phyloP scores from a whole-genome alignment of 2,888 invertebrate genomes.

The Tromatobia lineatoria region DNA sequence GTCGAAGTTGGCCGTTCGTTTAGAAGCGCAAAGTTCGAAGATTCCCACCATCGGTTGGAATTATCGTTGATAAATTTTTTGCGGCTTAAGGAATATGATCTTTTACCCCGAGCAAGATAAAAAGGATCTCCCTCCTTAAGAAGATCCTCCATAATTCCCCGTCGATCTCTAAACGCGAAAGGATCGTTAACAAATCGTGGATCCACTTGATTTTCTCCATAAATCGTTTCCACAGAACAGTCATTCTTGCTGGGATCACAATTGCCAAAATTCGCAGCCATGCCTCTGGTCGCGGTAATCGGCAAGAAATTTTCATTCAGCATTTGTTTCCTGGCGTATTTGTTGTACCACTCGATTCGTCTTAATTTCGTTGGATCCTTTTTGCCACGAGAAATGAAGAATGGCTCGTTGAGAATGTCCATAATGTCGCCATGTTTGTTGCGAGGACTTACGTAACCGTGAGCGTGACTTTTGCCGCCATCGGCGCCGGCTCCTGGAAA shows the following conservation, averaged over 20 bases:
- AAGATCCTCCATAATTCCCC: conserved; percentile 72
- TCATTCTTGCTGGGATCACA: conserved; percentile 20
- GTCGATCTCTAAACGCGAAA: conserved; percentile 64
- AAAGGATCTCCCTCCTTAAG: conserved; percentile 73
- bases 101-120: conserved; percentile 73
- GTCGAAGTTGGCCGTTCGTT: background rate
- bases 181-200: background rate
- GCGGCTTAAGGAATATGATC: background rate
- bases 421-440: conserved; percentile 74
- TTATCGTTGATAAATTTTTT: background rate
- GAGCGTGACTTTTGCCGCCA: background rate
- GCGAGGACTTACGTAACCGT: conserved; percentile 64
- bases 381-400: conserved; percentile 76
- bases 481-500: background rate
- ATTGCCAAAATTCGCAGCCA: background rate
- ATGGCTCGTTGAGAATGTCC: conserved; percentile 74
- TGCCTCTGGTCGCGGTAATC: background rate
- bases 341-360: conserved; percentile 29
- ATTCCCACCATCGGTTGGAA: background rate
- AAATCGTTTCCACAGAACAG: background rate
- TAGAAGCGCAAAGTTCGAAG: background rate
- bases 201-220: background rate
- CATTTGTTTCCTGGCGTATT: conserved; percentile 14
- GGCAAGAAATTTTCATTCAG: background rate
- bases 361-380: conserved; percentile 41